Conservation (phyloP, 35 echinoderm and acorn worm species). For the Heliocidaris erythrogramma region DNA sequence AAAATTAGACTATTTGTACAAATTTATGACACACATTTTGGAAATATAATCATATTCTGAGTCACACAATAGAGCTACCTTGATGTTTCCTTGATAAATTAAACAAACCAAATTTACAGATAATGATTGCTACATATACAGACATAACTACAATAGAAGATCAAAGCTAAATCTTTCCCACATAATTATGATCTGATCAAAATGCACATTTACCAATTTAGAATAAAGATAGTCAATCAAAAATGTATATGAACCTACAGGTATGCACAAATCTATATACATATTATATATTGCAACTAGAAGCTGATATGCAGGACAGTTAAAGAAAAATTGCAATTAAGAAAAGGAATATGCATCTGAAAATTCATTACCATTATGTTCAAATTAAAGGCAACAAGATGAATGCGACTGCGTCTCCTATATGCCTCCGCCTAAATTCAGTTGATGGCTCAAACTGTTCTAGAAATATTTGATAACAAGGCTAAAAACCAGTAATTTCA, state of each 20-base stretch:
- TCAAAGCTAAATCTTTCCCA: background rate
- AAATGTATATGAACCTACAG: background rate
- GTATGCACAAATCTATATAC: background rate
- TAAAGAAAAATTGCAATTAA: too few relatives aligned
- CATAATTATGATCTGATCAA: background rate
- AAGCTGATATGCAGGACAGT: background rate
- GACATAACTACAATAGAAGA: background rate
- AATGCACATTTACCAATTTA: background rate
- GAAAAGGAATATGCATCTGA: too few relatives aligned
- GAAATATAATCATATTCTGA: background rate
- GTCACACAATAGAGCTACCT: background rate
- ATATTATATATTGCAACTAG: constrained; percentile 6
- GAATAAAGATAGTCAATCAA: background rate
- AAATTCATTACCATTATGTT: too few relatives aligned
- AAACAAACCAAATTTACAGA: background rate
- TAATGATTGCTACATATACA: background rate
- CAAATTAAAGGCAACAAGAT: too few relatives aligned
- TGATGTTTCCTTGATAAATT: constrained; percentile 2
- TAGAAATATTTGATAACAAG: too few relatives aligned
- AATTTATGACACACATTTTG: too few relatives aligned
- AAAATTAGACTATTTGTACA: background rate
- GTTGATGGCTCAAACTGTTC: too few relatives aligned
- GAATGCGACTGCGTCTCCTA: too few relatives aligned
- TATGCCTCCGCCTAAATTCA: too few relatives aligned
- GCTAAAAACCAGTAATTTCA: too few relatives aligned